phyloP scores from a whole-genome alignment of 1,140 invertebrate species.

The Hirudo medicinalis region DNA sequence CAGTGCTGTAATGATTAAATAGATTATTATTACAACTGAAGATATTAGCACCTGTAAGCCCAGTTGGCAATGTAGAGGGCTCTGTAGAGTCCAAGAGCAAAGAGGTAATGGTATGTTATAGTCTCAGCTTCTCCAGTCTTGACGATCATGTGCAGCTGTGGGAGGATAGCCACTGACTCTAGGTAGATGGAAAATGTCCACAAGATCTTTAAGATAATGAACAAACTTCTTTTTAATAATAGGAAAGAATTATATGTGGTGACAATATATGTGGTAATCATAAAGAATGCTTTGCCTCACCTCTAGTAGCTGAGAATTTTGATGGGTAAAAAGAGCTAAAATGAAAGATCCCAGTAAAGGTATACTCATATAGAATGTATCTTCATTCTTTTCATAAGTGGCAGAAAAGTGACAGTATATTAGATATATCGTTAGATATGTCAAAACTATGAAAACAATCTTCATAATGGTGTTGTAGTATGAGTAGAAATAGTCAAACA shows the following conservation, averaged over 20 bases:
- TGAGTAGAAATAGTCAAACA: slow-evolving; percentile 86
- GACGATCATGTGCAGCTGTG: slow-evolving; percentile 93
- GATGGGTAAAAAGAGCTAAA: slow-evolving; percentile 80
- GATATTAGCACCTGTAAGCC: slow-evolving; percentile 62
- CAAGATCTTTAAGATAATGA: slow-evolving; percentile 38
- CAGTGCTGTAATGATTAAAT: no score
- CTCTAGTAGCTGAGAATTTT: slow-evolving; percentile 82
- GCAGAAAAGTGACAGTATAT: slow-evolving; percentile 93
- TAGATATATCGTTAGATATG: slow-evolving; percentile 79
- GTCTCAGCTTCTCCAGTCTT: slow-evolving; percentile 98
- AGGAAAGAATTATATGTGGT: no score
- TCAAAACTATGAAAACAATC: slow-evolving; percentile 75
- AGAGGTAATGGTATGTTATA: slow-evolving; percentile 97
- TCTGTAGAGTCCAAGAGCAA: slow-evolving; percentile 90
- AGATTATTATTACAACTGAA: no score
- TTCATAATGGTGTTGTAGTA: slow-evolving; percentile 96
- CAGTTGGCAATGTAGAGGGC: slow-evolving; percentile 93
- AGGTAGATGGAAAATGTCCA: slow-evolving; percentile 99
- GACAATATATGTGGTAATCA: no score
- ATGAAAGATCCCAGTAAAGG: slow-evolving; percentile 70
- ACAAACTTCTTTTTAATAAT: not conserved
- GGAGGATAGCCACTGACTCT: slow-evolving; percentile 94
- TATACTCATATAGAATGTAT: slow-evolving; percentile 92
- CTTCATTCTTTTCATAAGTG: slow-evolving; percentile 92
- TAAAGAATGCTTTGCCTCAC: slow-evolving; percentile 45